Evolutionary conservation across 2,113 vertebrate species (phyloP).

Genomic region (Ictalurus furcatus): DNA sequence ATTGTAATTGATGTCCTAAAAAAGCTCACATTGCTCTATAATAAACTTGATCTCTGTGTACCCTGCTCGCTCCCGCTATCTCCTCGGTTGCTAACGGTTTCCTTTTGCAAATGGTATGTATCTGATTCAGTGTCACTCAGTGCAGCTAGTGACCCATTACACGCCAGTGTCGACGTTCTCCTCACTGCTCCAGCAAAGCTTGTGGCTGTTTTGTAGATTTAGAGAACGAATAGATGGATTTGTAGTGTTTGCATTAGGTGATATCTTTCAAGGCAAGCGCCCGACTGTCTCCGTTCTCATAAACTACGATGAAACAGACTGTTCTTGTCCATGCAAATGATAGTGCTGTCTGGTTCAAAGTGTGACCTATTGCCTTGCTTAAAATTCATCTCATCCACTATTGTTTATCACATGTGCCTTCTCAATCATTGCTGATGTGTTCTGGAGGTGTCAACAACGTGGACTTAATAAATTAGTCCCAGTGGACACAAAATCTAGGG

Average conservation of each 20-base stretch:
- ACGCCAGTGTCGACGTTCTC: neutral
- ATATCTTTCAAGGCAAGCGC: neutral
- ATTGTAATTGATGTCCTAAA: neutral
- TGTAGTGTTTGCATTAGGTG: conserved; percentile 7
- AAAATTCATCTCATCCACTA: neutral
- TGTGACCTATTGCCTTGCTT: neutral
- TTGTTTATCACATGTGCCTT: neutral
- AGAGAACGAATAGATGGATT: neutral
- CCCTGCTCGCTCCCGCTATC: conserved; percentile 5
- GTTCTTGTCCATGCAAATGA: neutral
- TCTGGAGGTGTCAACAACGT: neutral
- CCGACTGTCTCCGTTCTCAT: neutral
- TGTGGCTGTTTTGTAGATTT: neutral
- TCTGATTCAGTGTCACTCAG: conserved; percentile 33
- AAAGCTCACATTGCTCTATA: conserved; percentile 4
- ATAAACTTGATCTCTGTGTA: conserved; percentile 5
- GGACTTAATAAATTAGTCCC: neutral
- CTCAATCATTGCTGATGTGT: neutral
- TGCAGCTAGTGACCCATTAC: conserved; percentile 14
- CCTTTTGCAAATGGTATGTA: conserved; percentile 33
- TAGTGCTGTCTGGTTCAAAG: conserved; percentile 10
- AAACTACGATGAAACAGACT: neutral
- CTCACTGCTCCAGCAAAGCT: neutral
- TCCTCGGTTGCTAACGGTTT: conserved; percentile 17
- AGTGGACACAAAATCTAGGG: neutral